Base-by-base conservation (phyloP, 2,888 invertebrate species). In the Agonopterix arenella region DNA sequence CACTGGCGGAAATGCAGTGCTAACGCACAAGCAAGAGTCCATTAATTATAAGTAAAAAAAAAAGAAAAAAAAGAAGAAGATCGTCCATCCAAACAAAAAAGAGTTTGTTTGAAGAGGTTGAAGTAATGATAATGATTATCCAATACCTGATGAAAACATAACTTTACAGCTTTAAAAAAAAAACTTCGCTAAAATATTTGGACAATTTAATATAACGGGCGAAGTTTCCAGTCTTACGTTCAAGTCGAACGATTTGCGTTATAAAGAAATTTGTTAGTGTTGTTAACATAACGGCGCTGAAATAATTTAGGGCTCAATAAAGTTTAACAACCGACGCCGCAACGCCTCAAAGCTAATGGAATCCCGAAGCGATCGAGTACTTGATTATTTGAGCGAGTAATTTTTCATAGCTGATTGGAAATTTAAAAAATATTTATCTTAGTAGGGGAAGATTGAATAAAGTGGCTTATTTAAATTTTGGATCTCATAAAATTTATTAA, bases 231-330 rank as follows among this genome's bases (percentile, higher is more conserved):
- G 59, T 62, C 62, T 36, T 43, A 11, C 10, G 40, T n/a, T 40
- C 40, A 9, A n/a, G 40, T 2, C 62, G 57, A 73, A 66, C 69
- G 73, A 68, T 74, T 76, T 74, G 71, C 69, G 62, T 76, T 75
- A 73, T 70, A 72, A 77, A 76, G 74, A 74, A 76, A 80, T 79
- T 78, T 75, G 76, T 77, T 76, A 73, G 74, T 77, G 71, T 76
- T 76, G 76, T 80, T 77, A 78, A 74, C 73, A 73, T 75, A 77
- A 79, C 70, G 74, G 73, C 64, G 77, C 73, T 78, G 74, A 80
- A 80, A 81, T 83, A 78, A 85, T 84, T 81, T 81, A 76, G 71
- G 66, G 65, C 64, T 69, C 70, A 57, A 79, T 85, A 80, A 86
- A 84, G 69, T 81, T 82, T 81, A 80, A 85, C 68, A 76, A 68